Conservation (phyloP, 2,797 vertebrate genomes). For the Hypotaenidia philippensis region DNA sequence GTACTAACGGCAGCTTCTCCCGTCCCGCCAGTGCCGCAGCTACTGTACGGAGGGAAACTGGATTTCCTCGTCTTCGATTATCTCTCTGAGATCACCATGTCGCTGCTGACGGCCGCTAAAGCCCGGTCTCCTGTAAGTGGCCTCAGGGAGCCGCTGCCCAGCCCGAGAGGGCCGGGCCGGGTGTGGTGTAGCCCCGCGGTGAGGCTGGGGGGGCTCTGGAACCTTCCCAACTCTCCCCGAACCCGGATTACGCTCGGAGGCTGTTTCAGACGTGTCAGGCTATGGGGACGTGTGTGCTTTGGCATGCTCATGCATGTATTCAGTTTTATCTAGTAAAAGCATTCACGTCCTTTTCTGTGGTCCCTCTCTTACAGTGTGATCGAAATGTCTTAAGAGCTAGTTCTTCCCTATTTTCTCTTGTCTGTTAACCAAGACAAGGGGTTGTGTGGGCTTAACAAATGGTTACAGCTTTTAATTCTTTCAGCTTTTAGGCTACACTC, state of each 20-base stretch:
- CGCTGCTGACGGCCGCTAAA: constrained; percentile 86
- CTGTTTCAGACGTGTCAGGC: fast-evolving
- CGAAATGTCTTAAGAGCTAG: fast-evolving
- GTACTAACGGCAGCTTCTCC: not conserved
- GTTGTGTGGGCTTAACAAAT: not conserved
- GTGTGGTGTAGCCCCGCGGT: not conserved
- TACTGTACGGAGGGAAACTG: constrained; percentile 84
- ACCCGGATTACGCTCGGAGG: fast-evolving
- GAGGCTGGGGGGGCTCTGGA: not conserved
- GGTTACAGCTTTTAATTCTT: constrained; percentile 17
- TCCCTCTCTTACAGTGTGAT: fast-evolving
- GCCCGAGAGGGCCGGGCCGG: not conserved
- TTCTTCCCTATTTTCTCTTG: not conserved
- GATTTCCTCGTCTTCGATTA: constrained; percentile 92
- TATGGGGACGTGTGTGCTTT: fast-evolving
- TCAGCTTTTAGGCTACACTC: constrained; percentile 86
- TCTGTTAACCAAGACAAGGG: not conserved
- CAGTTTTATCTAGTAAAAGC: fast-evolving
- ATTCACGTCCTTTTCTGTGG: fast-evolving
- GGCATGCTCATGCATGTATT: fast-evolving
- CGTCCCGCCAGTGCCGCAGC: constrained; percentile 83
- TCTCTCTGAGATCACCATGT: constrained; percentile 92
- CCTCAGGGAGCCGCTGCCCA: not conserved
- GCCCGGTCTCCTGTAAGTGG: constrained; percentile 85
- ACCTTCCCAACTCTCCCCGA: fast-evolving